These are phyloP conservation scores for Pogona vitticeps DNA, from an alignment of 2,113 vertebrate species.

Conservation along the genomic window DNA sequence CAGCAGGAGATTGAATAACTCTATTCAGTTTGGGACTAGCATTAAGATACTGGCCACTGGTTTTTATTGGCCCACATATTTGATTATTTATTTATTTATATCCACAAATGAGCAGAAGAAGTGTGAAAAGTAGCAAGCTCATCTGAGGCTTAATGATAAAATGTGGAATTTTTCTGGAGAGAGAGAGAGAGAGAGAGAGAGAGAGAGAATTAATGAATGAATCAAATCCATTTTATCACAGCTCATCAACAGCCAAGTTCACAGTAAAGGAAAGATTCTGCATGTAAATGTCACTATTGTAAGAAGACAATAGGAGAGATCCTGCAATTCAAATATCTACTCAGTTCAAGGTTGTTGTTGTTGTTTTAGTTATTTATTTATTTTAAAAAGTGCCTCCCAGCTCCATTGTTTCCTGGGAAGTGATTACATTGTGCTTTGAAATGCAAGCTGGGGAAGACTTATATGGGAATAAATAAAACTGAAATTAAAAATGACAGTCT, in stretches of 20 bases:
- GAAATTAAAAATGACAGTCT: conserved; percentile 80
- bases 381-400: conserved; percentile 39
- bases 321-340: neutral
- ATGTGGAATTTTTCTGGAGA: neutral
- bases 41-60: too few species aligned
- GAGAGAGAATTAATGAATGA: neutral
- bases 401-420: conserved; percentile 65
- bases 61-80: neutral
- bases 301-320: neutral
- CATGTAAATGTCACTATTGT: neutral
- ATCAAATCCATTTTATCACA: neutral
- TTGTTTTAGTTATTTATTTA: conserved; percentile 15
- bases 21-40: too few species aligned
- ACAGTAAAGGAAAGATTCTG: neutral
- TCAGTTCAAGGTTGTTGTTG: conserved; percentile 45
- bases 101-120: neutral
- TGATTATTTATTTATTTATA: neutral
- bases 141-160: neutral
- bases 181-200: too few species aligned
- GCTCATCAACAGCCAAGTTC: neutral
- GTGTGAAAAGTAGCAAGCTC: neutral
- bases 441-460: conserved; percentile 70
- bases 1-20: too few species aligned
- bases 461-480: conserved; percentile 80
- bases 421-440: conserved; percentile 68